Base-by-base conservation (phyloP, 2,113 vertebrate species). In the Pagrus major region DNA sequence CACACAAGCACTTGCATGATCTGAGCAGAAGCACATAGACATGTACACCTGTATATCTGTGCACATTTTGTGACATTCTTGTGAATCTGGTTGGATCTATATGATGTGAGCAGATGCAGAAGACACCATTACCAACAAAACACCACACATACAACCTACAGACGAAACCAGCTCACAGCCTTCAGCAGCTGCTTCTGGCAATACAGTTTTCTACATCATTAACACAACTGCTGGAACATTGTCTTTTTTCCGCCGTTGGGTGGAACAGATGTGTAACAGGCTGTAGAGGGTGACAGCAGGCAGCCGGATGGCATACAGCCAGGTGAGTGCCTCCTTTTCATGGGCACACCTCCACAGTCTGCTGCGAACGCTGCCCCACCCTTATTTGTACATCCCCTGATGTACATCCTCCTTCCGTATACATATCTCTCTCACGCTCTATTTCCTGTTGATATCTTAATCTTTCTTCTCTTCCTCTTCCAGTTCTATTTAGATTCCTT, bases 271-370 rank as follows among this genome's bases (percentile, higher is more conserved):
- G 82, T 82, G 55, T 49, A 67, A 60, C 58, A 79, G 71, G 86
- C 69, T 12, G 9, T 64, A 69, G 70, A 55, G 68, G 61, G n/a
- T 27, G 76, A 71, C 73, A 76, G 84, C 18, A 56, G 72, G 69
- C 86, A 89, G 78, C 73, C 85, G 85, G 25, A 20, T 92, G 92
- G 93, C 89, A 42, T n/a, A 2, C 55, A 67, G 93, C 94, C 94
- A 94, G 93, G 93, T 93, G 87, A 91, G 89, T 2, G 70, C 51
- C 73, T 89, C 23, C 61, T 81, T 79, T 78, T 69, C 85, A 54
- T 27, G 3, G 68, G 69, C 80, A 84, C 91, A 90, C 92, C 89
- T 91, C 79, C 76, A 85, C 80, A 70, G 81, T 76, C 85, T 80
- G 72, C 79, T 79, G 59, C 49, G 58, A 76, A 67, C 25, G n/a